phyloP scores from a whole-genome alignment of 2,113 vertebrate genomes.

The Rhagologus leucostigma region DNA sequence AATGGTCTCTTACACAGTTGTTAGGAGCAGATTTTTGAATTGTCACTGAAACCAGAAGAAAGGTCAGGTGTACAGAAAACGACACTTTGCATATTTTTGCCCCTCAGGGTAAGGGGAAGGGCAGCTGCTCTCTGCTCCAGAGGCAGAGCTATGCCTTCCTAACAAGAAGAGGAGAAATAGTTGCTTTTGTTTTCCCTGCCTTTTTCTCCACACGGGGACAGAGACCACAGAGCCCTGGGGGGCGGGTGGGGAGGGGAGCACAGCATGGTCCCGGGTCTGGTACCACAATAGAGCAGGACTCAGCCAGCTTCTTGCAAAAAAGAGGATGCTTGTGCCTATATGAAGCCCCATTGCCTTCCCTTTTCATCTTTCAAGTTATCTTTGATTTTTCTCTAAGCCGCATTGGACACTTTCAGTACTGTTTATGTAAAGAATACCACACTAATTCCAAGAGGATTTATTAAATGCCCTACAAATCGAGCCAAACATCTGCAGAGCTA shows the following conservation, averaged over 20 bases:
- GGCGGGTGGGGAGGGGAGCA: neutral
- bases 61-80: neutral
- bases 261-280: neutral
- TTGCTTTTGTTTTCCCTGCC: neutral
- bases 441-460: neutral
- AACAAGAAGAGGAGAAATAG: rapidly evolving
- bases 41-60: neutral
- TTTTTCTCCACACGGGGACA: rapidly evolving
- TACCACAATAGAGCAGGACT: neutral
- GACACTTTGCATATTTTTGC: neutral
- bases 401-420: neutral
- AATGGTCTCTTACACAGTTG: neutral
- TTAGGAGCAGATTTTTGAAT: neutral
- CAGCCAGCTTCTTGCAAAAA: neutral
- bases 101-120: neutral
- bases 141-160: neutral
- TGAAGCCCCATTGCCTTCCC: rapidly evolving
- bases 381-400: neutral
- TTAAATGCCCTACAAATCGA: neutral
- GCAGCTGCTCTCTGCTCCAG: neutral
- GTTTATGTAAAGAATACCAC: neutral
- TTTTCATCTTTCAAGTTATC: neutral
- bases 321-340: neutral
- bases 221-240: rapidly evolving
- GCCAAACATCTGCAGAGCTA: neutral